Evolutionary conservation across 2,888 invertebrate genomes (phyloP).

Genomic region (Eupithecia dodoneata): DNA sequence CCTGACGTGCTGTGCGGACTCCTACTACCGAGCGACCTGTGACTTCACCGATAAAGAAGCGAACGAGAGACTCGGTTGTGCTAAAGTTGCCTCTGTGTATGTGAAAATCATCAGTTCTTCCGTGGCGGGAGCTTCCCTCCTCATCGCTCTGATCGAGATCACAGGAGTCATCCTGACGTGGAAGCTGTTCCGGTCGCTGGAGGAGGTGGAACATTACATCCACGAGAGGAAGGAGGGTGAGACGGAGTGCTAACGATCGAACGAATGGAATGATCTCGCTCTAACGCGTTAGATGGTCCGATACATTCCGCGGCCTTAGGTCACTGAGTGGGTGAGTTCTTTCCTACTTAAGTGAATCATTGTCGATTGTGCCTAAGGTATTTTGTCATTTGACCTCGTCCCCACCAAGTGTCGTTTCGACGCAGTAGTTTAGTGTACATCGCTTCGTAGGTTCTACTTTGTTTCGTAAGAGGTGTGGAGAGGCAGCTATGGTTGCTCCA

Average conservation of each 20-base stretch:
- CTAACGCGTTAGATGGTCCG: conserved; percentile 53
- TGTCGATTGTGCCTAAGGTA: conserved; percentile 53
- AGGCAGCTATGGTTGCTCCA: conserved; percentile 55
- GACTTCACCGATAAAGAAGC: conserved; percentile 81
- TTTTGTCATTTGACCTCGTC: conserved; percentile 65
- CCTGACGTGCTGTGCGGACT: conserved; percentile 74
- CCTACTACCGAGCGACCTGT: conserved; percentile 75
- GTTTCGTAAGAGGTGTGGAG: conserved; percentile 53
- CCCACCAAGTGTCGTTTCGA: conserved; percentile 64
- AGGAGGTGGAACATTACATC: conserved; percentile 80
- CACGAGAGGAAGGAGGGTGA: conserved; percentile 78
- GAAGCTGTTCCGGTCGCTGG: conserved; percentile 71
- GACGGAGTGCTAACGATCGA: conserved; percentile 71
- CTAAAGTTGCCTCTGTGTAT: conserved; percentile 80
- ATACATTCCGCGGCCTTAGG: conserved; percentile 53
- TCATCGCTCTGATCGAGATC: conserved; percentile 72
- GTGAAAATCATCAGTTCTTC: conserved; percentile 79
- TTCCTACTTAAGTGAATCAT: conserved; percentile 67
- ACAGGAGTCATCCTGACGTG: conserved; percentile 71
- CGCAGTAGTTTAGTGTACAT: conserved; percentile 59
- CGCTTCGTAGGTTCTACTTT: conserved; percentile 58
- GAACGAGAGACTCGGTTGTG: conserved; percentile 77
- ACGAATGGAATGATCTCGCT: conserved; percentile 55
- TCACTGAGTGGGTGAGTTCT: conserved; percentile 60
- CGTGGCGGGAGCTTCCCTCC: conserved; percentile 72